phyloP scores from a whole-genome alignment of 2,888 invertebrate species.

The Eupithecia exiguata region DNA sequence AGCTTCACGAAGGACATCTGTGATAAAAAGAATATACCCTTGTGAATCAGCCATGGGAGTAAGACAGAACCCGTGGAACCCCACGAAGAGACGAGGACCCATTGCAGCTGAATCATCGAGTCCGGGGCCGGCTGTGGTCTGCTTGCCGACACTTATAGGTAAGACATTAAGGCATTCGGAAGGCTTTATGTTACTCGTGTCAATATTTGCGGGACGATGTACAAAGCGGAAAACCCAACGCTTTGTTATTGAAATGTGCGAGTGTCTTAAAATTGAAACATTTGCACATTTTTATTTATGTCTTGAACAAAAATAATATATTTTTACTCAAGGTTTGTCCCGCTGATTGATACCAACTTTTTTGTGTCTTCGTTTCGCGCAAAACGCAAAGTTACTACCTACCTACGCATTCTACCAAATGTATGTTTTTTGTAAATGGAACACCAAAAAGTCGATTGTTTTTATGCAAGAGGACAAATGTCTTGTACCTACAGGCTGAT shows the following conservation, averaged over 20 bases:
- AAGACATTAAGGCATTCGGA: no score
- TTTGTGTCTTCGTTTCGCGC: no score
- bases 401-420: no score
- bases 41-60: constrained; percentile 83
- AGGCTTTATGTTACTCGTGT: background rate
- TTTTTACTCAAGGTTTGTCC: no score
- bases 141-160: constrained; percentile 92
- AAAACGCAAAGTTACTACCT: no score
- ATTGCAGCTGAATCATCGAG: constrained; percentile 94
- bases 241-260: constrained; percentile 6
- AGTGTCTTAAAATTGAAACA: background rate
- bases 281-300: background rate
- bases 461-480: no score
- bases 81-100: constrained; percentile 93
- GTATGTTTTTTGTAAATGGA: no score
- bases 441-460: no score
- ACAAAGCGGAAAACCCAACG: constrained; percentile 6
- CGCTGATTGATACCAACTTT: no score
- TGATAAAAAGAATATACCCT: constrained; percentile 54
- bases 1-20: constrained; percentile 12
- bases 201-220: background rate
- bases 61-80: constrained; percentile 95
- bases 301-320: no score
- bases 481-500: no score
- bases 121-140: constrained; percentile 94